Conservation (phyloP, 64 coral and sea anemone species). For the Hydrozoanthus tunicans region DNA sequence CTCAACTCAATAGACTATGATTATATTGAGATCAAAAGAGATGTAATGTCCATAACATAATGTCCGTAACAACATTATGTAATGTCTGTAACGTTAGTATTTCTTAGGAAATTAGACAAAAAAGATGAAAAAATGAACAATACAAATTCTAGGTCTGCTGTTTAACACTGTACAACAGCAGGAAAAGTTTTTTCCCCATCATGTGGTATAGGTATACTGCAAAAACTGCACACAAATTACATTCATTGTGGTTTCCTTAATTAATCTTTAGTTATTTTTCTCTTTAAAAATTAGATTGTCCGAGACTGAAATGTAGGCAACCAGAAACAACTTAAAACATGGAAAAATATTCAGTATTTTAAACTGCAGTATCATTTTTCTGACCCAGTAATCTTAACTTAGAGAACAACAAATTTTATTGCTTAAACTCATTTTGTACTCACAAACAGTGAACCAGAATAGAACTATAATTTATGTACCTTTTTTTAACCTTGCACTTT, state of each 20-base stretch:
- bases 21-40: background rate
- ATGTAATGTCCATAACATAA: background rate
- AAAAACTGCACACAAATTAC: background rate
- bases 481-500: too few species aligned
- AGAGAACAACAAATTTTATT: too few species aligned
- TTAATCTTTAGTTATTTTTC: constrained; percentile 14
- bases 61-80: constrained; percentile 16
- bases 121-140: background rate
- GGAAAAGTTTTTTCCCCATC: constrained; percentile 9
- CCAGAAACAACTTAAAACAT: too few species aligned
- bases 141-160: constrained; percentile 9
- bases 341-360: too few species aligned
- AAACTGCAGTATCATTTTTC: too few species aligned
- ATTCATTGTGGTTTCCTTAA: constrained; percentile 6
- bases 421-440: too few species aligned
- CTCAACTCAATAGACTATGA: constrained; percentile 15
- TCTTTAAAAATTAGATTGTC: background rate
- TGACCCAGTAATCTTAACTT: too few species aligned
- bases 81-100: constrained; percentile 12
- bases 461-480: too few species aligned
- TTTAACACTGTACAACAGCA: background rate
- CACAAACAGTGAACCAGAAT: too few species aligned
- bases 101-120: background rate
- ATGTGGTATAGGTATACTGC: constrained; percentile 6
- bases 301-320: too few species aligned